phyloP scores from a whole-genome alignment of 35 echinoderm and acorn worm species.

The Patiria miniata region DNA sequence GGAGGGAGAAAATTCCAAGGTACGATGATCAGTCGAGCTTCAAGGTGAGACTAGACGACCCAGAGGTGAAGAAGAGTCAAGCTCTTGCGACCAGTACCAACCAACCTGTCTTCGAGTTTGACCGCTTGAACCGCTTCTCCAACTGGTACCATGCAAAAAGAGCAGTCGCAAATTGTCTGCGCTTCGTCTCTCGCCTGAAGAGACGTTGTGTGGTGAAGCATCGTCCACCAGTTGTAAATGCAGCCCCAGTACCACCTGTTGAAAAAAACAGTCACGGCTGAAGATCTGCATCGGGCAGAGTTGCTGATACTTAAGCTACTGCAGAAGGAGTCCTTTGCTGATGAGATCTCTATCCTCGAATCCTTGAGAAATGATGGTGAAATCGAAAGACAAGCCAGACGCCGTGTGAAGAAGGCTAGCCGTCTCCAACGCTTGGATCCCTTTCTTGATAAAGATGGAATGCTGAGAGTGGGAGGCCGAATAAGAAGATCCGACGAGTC shows the following conservation, averaged over 20 bases:
- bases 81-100: background rate
- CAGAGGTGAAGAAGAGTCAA: conserved; percentile 31
- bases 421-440: conserved; percentile 58
- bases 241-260: background rate
- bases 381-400: background rate
- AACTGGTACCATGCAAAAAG: conserved; percentile 37
- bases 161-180: conserved; percentile 53
- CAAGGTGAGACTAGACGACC: background rate
- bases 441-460: conserved; percentile 65
- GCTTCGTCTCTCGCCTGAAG: conserved; percentile 22
- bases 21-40: background rate
- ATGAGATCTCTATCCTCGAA: conserved; percentile 30
- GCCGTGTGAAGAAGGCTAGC: conserved; percentile 36
- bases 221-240: background rate
- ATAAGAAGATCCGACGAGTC: conserved; percentile 37
- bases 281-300: conserved; percentile 36
- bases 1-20: conserved; percentile 1
- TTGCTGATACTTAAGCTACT: conserved; percentile 27
- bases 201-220: background rate
- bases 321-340: conserved; percentile 40
- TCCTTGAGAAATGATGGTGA: background rate
- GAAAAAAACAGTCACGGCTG: background rate
- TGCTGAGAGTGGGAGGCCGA: conserved; percentile 72
- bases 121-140: conserved; percentile 42
- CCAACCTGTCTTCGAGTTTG: conserved; percentile 31